phyloP scores from a whole-genome alignment of 1,140 invertebrate species.

The Phortica variegata region DNA sequence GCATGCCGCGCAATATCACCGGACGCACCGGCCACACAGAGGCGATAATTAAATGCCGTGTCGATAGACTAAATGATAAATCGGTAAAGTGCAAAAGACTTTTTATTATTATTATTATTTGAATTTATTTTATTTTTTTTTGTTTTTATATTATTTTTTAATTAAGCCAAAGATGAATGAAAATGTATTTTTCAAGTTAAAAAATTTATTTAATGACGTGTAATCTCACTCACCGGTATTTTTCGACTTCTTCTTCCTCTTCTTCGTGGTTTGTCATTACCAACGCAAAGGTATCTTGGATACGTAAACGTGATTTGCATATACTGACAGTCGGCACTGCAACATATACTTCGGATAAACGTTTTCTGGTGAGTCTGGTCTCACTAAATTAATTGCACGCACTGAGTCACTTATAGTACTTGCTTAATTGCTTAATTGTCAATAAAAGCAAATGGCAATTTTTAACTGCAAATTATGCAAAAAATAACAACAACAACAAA shows the following conservation, averaged over 20 bases:
- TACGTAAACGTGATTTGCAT: slow-evolving; percentile 72
- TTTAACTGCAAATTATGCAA: no score
- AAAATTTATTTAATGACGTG: no score
- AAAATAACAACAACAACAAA: neutral
- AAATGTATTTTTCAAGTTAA: no score
- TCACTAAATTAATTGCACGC: slow-evolving; percentile 9
- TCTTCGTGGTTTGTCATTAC: no score
- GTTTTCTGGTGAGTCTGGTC: slow-evolving; percentile 62
- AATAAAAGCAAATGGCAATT: no score
- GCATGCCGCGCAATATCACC: slow-evolving; percentile 77
- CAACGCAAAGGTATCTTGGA: slow-evolving; percentile 70
- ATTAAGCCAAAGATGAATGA: no score
- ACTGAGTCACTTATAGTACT: slow-evolving; percentile 23
- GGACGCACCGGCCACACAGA: slow-evolving; percentile 80
- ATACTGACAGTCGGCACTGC: slow-evolving; percentile 73
- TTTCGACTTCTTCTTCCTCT: no score
- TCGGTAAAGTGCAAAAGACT: slow-evolving; percentile 65
- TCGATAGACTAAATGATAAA: slow-evolving; percentile 80
- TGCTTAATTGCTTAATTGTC: slow-evolving; percentile 32
- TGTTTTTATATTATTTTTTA: no score
- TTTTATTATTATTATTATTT: no score
- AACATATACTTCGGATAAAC: slow-evolving; percentile 75
- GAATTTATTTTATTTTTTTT: no score
- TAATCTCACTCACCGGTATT: no score
- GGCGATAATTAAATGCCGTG: slow-evolving; percentile 79